These are phyloP conservation scores for Furcula furcula DNA, from an alignment of 2,888 invertebrate genomes.

Conservation along the genomic window DNA sequence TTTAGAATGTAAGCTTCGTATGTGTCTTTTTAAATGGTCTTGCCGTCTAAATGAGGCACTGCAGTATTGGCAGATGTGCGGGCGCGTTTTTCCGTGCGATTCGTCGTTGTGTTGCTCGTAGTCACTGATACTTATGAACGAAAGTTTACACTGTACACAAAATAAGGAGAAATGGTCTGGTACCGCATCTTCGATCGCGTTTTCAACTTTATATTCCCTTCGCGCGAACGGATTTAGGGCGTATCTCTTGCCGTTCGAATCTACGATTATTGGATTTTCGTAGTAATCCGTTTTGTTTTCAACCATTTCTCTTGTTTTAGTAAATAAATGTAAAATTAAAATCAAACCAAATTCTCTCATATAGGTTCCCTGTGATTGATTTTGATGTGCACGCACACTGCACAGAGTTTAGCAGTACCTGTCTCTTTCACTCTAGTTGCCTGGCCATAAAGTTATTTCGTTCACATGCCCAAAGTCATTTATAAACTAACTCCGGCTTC, in stretches of 20 bases:
- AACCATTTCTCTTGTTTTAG: constrained; percentile 17
- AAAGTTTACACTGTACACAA: constrained; percentile 41
- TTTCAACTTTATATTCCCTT: constrained; percentile 3
- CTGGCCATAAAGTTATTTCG: neutral
- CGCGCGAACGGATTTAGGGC: constrained; percentile 22
- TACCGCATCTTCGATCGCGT: constrained; percentile 4
- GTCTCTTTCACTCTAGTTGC: neutral
- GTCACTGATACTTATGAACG: constrained; percentile 34
- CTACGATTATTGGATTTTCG: constrained; percentile 16
- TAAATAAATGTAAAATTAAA: too few relatives aligned
- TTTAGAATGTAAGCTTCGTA: constrained; percentile 41
- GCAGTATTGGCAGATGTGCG: constrained; percentile 39
- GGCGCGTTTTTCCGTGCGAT: constrained; percentile 37
- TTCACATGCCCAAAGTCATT: too few relatives aligned
- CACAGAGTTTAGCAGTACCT: too few relatives aligned
- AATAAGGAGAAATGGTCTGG: constrained; percentile 12
- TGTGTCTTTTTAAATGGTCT: constrained; percentile 53
- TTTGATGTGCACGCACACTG: too few relatives aligned
- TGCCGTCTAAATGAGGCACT: constrained; percentile 40
- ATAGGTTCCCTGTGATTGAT: too few relatives aligned
- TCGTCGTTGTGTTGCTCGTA: constrained; percentile 45
- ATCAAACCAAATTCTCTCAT: too few relatives aligned
- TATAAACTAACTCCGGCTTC: too few relatives aligned
- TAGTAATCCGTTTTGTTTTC: constrained; percentile 19
- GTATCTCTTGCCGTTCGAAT: constrained; percentile 15